These are phyloP conservation scores for Euphydryas editha DNA, from an alignment of 2,888 invertebrate species.

Conservation along the genomic window DNA sequence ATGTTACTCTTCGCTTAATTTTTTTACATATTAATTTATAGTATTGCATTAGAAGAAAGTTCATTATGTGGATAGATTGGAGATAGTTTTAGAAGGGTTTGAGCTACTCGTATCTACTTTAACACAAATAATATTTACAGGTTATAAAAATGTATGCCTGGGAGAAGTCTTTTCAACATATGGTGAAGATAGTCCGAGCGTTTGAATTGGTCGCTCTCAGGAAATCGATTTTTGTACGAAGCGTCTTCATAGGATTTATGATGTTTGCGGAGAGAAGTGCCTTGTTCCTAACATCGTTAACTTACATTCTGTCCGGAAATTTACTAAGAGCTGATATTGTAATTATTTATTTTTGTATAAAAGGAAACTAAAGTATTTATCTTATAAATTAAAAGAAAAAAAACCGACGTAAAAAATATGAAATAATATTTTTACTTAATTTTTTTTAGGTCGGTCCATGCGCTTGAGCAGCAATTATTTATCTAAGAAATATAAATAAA, in stretches of 20 bases:
- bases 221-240: conserved; percentile 85
- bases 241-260: conserved; percentile 87
- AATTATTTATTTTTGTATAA: conserved; percentile 34
- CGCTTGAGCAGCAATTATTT: too few relatives aligned
- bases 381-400: too few relatives aligned
- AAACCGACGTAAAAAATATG: too few relatives aligned
- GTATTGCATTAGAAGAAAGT: too few relatives aligned
- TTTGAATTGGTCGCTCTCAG: conserved; percentile 82
- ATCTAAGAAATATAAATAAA: too few relatives aligned
- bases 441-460: too few relatives aligned
- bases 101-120: too few relatives aligned
- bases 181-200: conserved; percentile 85
- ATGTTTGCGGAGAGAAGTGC: conserved; percentile 89
- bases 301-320: conserved; percentile 62
- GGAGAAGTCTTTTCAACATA: conserved; percentile 91
- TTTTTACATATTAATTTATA: too few relatives aligned
- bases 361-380: not conserved
- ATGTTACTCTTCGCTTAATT: too few relatives aligned
- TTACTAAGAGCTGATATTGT: conserved; percentile 70
- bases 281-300: conserved; percentile 85
- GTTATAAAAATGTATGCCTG: conserved; percentile 98
- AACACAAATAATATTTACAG: conserved; percentile 54
- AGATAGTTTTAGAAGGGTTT: too few relatives aligned
- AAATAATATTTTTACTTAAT: too few relatives aligned
- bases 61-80: too few relatives aligned